Base-by-base conservation (phyloP, 2,888 invertebrate genomes). In the Apodemia duryi region DNA sequence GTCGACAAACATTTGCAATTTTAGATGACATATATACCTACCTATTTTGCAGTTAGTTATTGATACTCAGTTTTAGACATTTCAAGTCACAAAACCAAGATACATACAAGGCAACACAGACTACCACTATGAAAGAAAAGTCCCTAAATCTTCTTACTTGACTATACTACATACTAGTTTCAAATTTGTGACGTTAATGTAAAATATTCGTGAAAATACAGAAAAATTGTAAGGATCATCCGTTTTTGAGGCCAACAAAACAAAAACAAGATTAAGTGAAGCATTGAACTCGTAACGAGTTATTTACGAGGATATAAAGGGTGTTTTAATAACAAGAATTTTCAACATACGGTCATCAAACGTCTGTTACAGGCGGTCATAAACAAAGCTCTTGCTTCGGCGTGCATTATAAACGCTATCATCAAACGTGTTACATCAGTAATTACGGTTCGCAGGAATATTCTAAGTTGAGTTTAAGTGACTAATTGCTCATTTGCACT, bases 301-400 rank as follows among this genome's bases (percentile, higher is more conserved):
- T 80, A 85, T 85, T 88, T 86, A 88, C 77, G 85, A 84, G 78
- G 79, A 72, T 77, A 80, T 83, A 83, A 85, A 84, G 77, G 83
- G 76, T 80, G 81, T 78, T 83, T 82, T 84, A 82, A 82, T 83
- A 86, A 84, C 81, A 78, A 77, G 79, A 78, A 81, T 82, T 83
- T 83, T 81, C 78, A 81, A 82, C 79, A 78, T 74, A 74, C 77
- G 75, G 32, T 29, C 57, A 57, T 57, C 57, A 57, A 57, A 57
- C 57, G 57, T 57, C 57, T 57, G 54, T 75, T 75, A 43, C 74
- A 68, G 68, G 71, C 73, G 75, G 70, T 79, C 82, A 77, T 85
- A 79, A 83, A 70, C 66, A 61, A 67, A 68, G 62, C 54, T 61
- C 65, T 61, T 54, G 64, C 65, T 65, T 63, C 29, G 32, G 6